A percentile compares a stretch with the other conserved stretches of the same genome.
Evolutionary conservation across 2,113 vertebrate genomes (phyloP).

Genomic region (Malurus cyaneus): DNA sequence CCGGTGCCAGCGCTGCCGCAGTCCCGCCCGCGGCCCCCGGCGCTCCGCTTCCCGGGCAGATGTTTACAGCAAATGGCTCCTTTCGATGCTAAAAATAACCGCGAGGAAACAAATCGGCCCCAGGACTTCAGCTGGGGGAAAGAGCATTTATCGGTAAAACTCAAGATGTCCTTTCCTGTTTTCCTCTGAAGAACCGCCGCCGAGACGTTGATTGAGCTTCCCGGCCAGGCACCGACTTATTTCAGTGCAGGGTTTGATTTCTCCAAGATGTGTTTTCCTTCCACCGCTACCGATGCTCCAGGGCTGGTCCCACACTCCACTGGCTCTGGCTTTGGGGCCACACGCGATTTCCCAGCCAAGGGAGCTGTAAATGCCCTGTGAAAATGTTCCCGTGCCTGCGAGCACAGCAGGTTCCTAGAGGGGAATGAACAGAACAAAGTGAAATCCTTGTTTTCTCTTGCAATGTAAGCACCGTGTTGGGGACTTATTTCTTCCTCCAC

Average conservation of each 20-base stretch:
- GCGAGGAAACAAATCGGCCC: background rate
- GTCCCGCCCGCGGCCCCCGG: background rate
- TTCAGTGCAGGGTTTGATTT: background rate
- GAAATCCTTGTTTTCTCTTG: background rate
- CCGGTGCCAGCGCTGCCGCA: accelerated
- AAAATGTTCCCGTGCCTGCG: background rate
- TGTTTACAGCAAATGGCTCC: background rate
- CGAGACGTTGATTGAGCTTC: background rate
- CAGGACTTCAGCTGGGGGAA: background rate
- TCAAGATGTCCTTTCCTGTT: background rate
- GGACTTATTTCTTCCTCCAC: background rate
- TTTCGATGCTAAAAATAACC: slow-evolving; percentile 10
- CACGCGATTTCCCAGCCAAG: background rate
- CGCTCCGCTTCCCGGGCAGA: background rate
- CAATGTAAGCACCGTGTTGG: background rate
- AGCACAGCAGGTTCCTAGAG: background rate
- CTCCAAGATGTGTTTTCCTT: background rate
- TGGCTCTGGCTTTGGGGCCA: background rate
- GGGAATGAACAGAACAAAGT: background rate
- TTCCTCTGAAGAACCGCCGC: background rate
- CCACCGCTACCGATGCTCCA: background rate
- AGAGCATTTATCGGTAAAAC: background rate
- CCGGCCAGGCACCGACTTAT: background rate
- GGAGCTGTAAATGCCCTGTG: background rate
- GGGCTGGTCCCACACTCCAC: background rate